Evolutionary conservation across 2,797 vertebrate genomes (phyloP), one percentile per base, ranked within the genome.

Genomic region (Microchirus variegatus): DNA sequence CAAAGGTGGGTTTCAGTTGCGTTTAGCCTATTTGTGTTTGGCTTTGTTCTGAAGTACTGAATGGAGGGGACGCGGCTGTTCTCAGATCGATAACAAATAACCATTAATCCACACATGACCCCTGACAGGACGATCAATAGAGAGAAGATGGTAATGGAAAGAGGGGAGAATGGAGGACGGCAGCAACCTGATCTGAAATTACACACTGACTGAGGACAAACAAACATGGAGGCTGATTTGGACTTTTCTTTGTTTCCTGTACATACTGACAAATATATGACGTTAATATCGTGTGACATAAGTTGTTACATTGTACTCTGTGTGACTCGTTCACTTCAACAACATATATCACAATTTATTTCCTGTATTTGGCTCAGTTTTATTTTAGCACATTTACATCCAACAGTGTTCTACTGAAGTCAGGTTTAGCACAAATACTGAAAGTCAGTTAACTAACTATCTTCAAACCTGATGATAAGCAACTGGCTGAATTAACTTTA

Each of bases 71-170:
- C 36, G 53, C 10, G 7, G 13, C 10, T 50, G 42, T 50, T 80
- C 12, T n/a, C 40, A 60, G 52, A 75, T 75, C 67, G 45, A 72
- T 82, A 68, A 52, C 68, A 63, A 59, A 70, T 64, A 63, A 59
- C 45, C 59, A 65, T 62, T 64, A 16, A 76, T 70, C 54, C 47
- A 60, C 67, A 52, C 58, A 50, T 49, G 41, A 63, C 10, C 38
- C 13, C 49, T 59, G 66, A 68, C 56, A 43, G 41, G 2, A 10
- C 1, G 40, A 70, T 82, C 73, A 53, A 68, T 73, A 59, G 15
- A 51, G 11, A 42, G 63, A 63, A 67, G 62, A 64, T 65, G 6
- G 47, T 22, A 68, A 46, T 13, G 51, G 22, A 44, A 3, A 36
- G 56, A 26, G 37, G 44, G 45, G 38, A 53, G 61, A 69, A 19